Conservation (phyloP, 2,113 vertebrate species). For the Conger conger region DNA sequence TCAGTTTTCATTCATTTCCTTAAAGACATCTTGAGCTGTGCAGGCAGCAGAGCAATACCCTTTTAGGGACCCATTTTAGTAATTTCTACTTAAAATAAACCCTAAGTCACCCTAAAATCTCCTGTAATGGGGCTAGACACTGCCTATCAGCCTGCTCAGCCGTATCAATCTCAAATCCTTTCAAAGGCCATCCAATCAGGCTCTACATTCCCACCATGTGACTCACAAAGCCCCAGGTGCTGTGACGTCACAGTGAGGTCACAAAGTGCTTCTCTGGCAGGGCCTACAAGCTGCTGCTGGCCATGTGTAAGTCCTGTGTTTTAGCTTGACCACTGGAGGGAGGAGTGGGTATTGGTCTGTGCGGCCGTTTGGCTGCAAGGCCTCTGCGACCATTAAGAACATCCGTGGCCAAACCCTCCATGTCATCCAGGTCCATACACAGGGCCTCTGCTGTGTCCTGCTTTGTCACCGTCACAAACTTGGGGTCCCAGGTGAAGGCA, state of each 20-base stretch:
- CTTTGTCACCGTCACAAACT: conserved; percentile 69
- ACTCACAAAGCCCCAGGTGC: conserved; percentile 24
- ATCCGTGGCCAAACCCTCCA: conserved; percentile 70
- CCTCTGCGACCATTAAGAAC: conserved; percentile 64
- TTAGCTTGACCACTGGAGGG: conserved; percentile 15
- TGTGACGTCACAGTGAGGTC: conserved; percentile 26
- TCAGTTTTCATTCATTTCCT: conserved; percentile 51
- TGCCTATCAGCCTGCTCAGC: conserved; percentile 21
- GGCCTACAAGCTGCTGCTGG: conserved; percentile 53
- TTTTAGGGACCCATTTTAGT: conserved; percentile 22
- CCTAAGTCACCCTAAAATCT: conserved; percentile 26
- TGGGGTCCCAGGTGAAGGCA: conserved; percentile 65
- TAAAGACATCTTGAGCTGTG: conserved; percentile 40
- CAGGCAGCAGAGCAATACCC: conserved; percentile 31
- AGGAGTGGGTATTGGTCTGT: conserved; percentile 55
- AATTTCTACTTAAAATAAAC: conserved; percentile 29
- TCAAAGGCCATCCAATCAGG: conserved; percentile 34
- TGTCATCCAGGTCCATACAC: conserved; percentile 62
- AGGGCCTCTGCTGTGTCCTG: conserved; percentile 75
- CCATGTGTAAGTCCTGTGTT: neutral
- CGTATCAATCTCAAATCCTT: conserved; percentile 22
- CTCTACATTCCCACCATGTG: conserved; percentile 37
- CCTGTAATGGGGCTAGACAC: conserved; percentile 19
- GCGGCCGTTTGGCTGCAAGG: conserved; percentile 55
- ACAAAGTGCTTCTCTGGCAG: conserved; percentile 1